These are phyloP conservation scores for Drosophila pallidifrons DNA, from an alignment of 1,140 invertebrate species.

Conservation along the genomic window DNA sequence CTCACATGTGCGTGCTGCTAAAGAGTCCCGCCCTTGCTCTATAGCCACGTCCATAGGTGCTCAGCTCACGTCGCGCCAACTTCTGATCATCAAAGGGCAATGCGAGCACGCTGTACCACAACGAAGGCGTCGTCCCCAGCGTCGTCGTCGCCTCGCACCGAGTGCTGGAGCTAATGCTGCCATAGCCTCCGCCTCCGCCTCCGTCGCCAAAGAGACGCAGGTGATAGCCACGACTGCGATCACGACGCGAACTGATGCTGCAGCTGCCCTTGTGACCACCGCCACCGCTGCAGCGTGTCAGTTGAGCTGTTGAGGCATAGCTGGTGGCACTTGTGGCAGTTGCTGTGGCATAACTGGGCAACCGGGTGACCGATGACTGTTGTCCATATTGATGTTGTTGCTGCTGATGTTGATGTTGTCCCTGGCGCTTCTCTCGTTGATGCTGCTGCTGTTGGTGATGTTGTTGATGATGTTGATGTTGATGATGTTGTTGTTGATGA, in stretches of 20 bases:
- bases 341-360: conserved; percentile 75
- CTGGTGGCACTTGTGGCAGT: conserved; percentile 75
- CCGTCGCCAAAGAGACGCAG: conserved; percentile 50
- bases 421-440: conserved; percentile 5
- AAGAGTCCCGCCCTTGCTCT: conserved; percentile 93
- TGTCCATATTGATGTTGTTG: conserved; percentile 21
- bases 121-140: conserved; percentile 87
- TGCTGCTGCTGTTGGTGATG: conserved; percentile 56
- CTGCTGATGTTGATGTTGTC: conserved; percentile 13
- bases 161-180: conserved; percentile 61
- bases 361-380: conserved; percentile 30
- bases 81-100: conserved; percentile 96
- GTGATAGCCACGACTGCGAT: conserved; percentile 29
- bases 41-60: conserved; percentile 89
- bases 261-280: conserved; percentile 27
- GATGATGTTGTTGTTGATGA: conserved; percentile 48
- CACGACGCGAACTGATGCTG: neutral
- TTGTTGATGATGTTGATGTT: conserved; percentile 29
- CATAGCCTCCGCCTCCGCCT: conserved; percentile 21
- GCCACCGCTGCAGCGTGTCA: conserved; percentile 53
- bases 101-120: conserved; percentile 95
- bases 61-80: conserved; percentile 91
- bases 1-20: conserved; percentile 87
- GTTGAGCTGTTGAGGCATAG: conserved; percentile 69
- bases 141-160: conserved; percentile 80